These are phyloP conservation scores for Saguinus imperator DNA, from an alignment of 2,113 vertebrate genomes.

Conservation along the genomic window DNA sequence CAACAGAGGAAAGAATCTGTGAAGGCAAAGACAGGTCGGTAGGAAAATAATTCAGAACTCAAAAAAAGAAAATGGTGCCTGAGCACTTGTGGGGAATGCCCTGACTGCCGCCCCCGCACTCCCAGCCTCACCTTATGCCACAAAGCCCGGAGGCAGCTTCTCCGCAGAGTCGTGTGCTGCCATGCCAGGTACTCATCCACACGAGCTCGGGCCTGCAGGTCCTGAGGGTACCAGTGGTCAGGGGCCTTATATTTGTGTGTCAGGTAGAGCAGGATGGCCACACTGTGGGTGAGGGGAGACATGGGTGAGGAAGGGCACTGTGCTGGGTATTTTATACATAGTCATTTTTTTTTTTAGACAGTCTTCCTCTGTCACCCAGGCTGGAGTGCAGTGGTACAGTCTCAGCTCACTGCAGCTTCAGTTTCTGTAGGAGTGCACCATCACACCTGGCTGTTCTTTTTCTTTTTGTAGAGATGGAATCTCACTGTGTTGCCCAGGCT, in stretches of 20 bases:
- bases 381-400: no score
- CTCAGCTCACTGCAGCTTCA: no score
- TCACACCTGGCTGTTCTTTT: no score
- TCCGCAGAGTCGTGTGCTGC: slow-evolving; percentile 85
- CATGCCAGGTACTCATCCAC: slow-evolving; percentile 90
- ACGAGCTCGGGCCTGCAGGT: slow-evolving; percentile 82
- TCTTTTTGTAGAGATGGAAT: no score
- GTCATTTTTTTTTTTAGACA: no score
- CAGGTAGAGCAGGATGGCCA: slow-evolving; percentile 84
- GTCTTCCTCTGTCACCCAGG: no score
- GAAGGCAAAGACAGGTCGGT: not conserved
- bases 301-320: not conserved
- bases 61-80: not conserved
- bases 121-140: slow-evolving; percentile 80
- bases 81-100: not conserved
- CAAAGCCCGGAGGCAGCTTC: slow-evolving; percentile 83
- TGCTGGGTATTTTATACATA: not conserved
- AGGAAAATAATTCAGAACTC: not conserved
- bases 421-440: no score
- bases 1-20: not conserved
- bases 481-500: no score
- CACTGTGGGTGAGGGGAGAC: slow-evolving; percentile 55
- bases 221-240: slow-evolving; percentile 88
- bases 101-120: rapidly evolving
- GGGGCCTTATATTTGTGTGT: slow-evolving; percentile 77